phyloP scores from a whole-genome alignment of 2,797 vertebrate genomes.

The Coendou prehensilis region DNA sequence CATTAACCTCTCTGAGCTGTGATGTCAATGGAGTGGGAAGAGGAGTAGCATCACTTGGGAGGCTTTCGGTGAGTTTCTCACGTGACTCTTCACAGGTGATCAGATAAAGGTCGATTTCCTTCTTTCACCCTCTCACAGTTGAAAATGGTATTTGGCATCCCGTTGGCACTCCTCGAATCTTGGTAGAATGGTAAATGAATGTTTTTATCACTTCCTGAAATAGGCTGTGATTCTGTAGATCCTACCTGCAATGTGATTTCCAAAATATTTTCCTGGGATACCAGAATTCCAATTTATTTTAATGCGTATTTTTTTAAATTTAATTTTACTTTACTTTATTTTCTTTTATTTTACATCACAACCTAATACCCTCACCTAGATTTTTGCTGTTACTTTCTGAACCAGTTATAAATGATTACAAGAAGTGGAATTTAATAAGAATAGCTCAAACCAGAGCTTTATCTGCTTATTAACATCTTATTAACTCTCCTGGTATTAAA shows the following conservation, averaged over 20 bases:
- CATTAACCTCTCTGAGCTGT: not conserved
- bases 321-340: constrained; percentile 1
- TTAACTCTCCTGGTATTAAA: not conserved
- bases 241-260: not conserved
- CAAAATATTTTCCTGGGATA: constrained; percentile 16
- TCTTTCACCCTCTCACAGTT: not conserved
- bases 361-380: constrained; percentile 9
- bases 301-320: constrained; percentile 4
- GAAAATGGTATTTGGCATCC: not conserved
- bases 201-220: not conserved
- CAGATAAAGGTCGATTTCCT: not conserved
- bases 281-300: constrained; percentile 5
- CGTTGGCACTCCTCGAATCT: not conserved
- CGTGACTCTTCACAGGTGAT: not conserved
- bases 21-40: not conserved
- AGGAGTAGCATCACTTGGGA: not conserved
- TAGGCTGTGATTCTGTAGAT: not conserved
- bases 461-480: constrained; percentile 24
- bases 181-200: not conserved
- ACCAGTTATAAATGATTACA: constrained; percentile 46
- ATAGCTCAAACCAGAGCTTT: constrained; percentile 20
- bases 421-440: constrained; percentile 40
- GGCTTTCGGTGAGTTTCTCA: not conserved
- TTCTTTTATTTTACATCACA: constrained; percentile 31
- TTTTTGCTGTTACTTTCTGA: constrained; percentile 41